These are phyloP conservation scores for Cryptus viduatorius DNA, from an alignment of 2,888 invertebrate genomes.

Conservation along the genomic window DNA sequence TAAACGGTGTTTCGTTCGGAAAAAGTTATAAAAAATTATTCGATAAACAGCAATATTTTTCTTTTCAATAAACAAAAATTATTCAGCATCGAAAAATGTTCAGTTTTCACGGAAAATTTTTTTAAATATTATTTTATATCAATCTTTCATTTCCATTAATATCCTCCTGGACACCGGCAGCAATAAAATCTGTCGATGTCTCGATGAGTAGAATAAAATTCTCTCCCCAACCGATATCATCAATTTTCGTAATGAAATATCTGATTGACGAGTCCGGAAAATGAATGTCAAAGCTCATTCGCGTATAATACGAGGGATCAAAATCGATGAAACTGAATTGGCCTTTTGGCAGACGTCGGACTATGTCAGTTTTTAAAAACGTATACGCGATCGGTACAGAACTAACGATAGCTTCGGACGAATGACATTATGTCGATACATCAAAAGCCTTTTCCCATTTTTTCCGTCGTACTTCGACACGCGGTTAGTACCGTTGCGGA, in stretches of 20 bases:
- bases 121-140: too few species aligned
- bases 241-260: not conserved
- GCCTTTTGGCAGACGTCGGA: not conserved
- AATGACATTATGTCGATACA: slow-evolving; percentile 32
- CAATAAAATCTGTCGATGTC: not conserved
- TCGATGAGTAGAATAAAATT: not conserved
- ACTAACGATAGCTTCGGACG: slow-evolving; percentile 21
- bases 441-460: slow-evolving; percentile 8
- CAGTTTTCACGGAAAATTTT: too few species aligned
- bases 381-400: not conserved
- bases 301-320: not conserved
- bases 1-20: too few species aligned
- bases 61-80: too few species aligned
- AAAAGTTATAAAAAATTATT: too few species aligned
- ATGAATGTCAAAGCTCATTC: not conserved
- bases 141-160: too few species aligned
- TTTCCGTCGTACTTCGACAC: not conserved
- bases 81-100: too few species aligned
- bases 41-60: too few species aligned
- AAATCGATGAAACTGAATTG: not conserved
- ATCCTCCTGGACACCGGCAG: too few species aligned
- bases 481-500: not conserved
- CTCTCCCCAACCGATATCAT: not conserved
- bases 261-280: not conserved
- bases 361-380: not conserved